Evolutionary conservation across 2,888 invertebrate species (phyloP).

Genomic region (Caenorhabditis sinica): DNA sequence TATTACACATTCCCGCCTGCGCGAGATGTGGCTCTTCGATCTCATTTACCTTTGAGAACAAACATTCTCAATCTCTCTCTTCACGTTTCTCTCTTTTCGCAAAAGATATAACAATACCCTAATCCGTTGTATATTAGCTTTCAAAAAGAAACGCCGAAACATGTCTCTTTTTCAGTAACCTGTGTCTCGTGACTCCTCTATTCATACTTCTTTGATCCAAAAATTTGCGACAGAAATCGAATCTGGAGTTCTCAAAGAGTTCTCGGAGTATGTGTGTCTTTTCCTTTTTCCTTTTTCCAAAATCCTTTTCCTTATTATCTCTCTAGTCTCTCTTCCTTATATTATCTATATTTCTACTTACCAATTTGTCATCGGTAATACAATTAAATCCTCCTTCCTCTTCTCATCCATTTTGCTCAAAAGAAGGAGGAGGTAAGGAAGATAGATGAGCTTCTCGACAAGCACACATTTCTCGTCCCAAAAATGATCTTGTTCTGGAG

Average conservation of each 20-base stretch:
- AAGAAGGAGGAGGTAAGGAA: constrained; percentile 35
- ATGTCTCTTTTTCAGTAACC: background rate
- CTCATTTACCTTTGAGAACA: constrained; percentile 45
- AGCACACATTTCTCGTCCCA: background rate
- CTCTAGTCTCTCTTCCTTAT: background rate
- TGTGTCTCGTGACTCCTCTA: background rate
- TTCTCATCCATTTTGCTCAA: constrained; percentile 31
- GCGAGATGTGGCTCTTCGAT: constrained; percentile 18
- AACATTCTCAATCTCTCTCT: constrained; percentile 27
- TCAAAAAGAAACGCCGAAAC: constrained; percentile 31
- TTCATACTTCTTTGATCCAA: constrained; percentile 2
- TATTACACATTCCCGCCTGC: constrained; percentile 32
- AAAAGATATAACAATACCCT: constrained; percentile 34
- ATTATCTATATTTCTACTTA: constrained; percentile 12
- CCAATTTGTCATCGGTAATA: constrained; percentile 58
- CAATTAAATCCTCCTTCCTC: constrained; percentile 46
- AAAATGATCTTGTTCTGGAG: background rate
- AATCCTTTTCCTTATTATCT: constrained; percentile 28
- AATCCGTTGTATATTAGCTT: constrained; percentile 29
- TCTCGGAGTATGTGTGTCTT: constrained; percentile 9
- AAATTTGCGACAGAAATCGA: constrained; percentile 12
- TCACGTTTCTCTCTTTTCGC: background rate
- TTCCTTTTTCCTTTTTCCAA: constrained; percentile 26
- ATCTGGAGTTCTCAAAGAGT: constrained; percentile 17
- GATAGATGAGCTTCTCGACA: constrained; percentile 34